These are phyloP conservation scores for Eumaeus atala DNA, from an alignment of 1,140 invertebrate species.

Conservation along the genomic window DNA sequence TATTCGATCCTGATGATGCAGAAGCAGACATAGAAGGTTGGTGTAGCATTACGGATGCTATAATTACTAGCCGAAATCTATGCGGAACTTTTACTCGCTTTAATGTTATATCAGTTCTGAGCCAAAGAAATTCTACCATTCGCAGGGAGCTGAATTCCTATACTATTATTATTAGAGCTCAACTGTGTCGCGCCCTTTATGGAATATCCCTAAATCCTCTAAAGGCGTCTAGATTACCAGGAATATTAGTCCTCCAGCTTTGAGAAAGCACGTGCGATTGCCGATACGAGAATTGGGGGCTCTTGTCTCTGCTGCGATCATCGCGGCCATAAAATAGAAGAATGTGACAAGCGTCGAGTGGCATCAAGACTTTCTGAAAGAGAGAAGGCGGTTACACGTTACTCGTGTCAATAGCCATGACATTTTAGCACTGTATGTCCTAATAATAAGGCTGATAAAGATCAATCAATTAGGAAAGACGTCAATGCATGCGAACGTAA, in stretches of 20 bases:
- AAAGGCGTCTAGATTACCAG: slow-evolving; percentile 8
- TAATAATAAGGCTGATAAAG: slow-evolving; percentile 1
- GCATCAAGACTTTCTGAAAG: slow-evolving; percentile 4
- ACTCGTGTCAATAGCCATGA: no score
- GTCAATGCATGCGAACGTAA: slow-evolving; percentile 20
- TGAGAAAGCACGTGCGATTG: not conserved
- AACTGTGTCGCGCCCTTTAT: slow-evolving; percentile 16
- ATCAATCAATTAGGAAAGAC: slow-evolving; percentile 12
- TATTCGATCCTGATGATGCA: slow-evolving; percentile 23
- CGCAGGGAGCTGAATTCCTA: slow-evolving; percentile 18
- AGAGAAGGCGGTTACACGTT: slow-evolving; percentile 6
- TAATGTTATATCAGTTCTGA: slow-evolving; percentile 20
- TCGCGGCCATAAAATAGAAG: slow-evolving; percentile 18
- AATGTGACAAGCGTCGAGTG: slow-evolving; percentile 23
- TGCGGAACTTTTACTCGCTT: slow-evolving; percentile 12
- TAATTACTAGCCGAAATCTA: slow-evolving; percentile 17
- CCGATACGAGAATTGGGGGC: slow-evolving; percentile 16
- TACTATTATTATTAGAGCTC: slow-evolving; percentile 11
- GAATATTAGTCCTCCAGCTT: not conserved
- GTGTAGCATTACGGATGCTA: slow-evolving; percentile 22
- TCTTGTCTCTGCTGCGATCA: slow-evolving; percentile 20
- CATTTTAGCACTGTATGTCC: no score
- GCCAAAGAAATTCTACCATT: slow-evolving; percentile 10
- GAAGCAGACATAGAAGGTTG: slow-evolving; percentile 25
- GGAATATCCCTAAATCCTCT: slow-evolving; percentile 19